Percentiles rank a stretch among this genome's conserved stretches.
These are phyloP conservation scores for Oegoconia quadripuncta DNA, from an alignment of 2,888 invertebrate genomes.

Conservation along the genomic window DNA sequence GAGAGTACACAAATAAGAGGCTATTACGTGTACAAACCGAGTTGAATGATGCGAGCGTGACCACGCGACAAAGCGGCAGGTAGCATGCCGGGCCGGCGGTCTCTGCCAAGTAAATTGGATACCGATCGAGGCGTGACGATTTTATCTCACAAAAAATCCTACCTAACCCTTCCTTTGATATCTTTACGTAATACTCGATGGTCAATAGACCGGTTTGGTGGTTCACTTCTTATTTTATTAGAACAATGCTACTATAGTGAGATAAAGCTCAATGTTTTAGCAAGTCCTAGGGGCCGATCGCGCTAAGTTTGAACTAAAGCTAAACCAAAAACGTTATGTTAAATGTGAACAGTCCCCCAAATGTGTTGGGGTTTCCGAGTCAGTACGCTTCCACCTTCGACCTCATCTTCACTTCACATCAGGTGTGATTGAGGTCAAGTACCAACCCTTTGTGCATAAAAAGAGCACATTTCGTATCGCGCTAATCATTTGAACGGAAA, in stretches of 20 bases:
- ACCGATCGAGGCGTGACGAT: slow-evolving; percentile 65
- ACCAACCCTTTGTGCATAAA: too few species aligned
- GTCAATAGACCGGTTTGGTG: slow-evolving; percentile 48
- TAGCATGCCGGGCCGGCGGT: slow-evolving; percentile 38
- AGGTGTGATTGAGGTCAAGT: too few species aligned
- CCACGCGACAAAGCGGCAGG: slow-evolving; percentile 61
- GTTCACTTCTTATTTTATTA: slow-evolving; percentile 27
- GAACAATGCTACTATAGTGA: slow-evolving; percentile 30
- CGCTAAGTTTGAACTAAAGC: too few species aligned
- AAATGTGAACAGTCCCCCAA: too few species aligned
- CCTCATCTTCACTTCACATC: too few species aligned
- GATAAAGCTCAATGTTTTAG: slow-evolving; percentile 1
- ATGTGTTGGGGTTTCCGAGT: too few species aligned
- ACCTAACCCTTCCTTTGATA: slow-evolving; percentile 51
- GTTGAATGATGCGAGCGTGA: slow-evolving; percentile 46
- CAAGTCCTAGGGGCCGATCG: too few species aligned
- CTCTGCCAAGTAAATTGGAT: slow-evolving; percentile 66
- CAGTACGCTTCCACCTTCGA: too few species aligned
- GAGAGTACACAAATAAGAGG: slow-evolving; percentile 58
- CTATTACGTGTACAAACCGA: slow-evolving; percentile 55
- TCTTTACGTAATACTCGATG: slow-evolving; percentile 55
- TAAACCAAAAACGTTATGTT: too few species aligned
- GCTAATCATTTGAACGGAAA: too few species aligned
- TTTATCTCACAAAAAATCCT: slow-evolving; percentile 55
- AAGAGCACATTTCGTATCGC: too few species aligned